A percentile compares a stretch with the other conserved stretches of the same genome.
phyloP scores from a whole-genome alignment of 2,113 vertebrate species.

The Ptilorrhoa leucosticta region DNA sequence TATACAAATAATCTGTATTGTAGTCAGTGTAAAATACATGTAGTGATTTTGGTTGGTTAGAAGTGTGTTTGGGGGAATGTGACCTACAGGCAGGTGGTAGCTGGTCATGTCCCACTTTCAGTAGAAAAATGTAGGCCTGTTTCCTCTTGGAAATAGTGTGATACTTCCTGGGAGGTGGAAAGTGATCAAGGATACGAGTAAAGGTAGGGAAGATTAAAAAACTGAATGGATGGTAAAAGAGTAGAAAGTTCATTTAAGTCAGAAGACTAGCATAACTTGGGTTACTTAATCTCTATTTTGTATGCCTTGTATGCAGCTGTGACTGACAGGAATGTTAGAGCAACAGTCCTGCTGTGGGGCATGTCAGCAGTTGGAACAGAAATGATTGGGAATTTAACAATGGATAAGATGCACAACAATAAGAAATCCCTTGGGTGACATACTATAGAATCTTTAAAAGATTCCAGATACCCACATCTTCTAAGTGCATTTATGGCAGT shows the following conservation, averaged over 20 bases:
- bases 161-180: neutral
- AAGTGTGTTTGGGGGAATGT: neutral
- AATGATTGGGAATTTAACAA: slow-evolving; percentile 21
- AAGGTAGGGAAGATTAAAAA: neutral
- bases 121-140: neutral
- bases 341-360: slow-evolving; percentile 29
- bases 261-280: neutral
- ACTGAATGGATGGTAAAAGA: neutral
- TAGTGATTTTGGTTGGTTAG: neutral
- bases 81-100: neutral
- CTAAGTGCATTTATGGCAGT: neutral
- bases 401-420: slow-evolving; percentile 30
- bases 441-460: slow-evolving; percentile 42
- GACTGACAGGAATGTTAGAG: slow-evolving; percentile 3
- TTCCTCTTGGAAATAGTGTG: neutral
- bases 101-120: neutral
- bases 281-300: neutral
- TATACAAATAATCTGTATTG: neutral
- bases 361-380: slow-evolving; percentile 23
- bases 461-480: slow-evolving; percentile 17
- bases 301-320: neutral
- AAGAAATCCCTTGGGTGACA: slow-evolving; percentile 13
- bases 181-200: neutral
- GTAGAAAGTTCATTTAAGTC: neutral
- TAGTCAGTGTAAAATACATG: neutral